Evolutionary conservation across 2,888 invertebrate species (phyloP).

Genomic region (Machimus atricapillus): DNA sequence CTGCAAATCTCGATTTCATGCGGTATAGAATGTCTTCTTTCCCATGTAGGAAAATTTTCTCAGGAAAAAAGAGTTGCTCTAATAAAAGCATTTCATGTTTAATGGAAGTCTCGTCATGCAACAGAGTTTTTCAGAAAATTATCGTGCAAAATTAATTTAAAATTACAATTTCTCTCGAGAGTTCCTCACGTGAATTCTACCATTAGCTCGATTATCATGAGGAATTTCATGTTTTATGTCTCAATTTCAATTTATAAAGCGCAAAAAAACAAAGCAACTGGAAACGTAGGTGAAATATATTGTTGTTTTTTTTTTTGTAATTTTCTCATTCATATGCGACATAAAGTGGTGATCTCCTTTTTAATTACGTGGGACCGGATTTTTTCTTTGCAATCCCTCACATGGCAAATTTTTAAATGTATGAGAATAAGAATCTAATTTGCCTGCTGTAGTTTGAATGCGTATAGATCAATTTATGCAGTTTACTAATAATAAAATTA

Average conservation of each 20-base stretch:
- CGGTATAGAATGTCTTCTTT: not conserved
- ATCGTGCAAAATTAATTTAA: not conserved
- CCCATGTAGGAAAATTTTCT: not conserved
- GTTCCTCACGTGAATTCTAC: not conserved
- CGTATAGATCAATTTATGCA: not conserved
- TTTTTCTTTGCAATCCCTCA: not conserved
- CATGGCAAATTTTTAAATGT: not conserved
- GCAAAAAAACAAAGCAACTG: not conserved
- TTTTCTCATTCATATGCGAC: not conserved
- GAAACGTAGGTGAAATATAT: not conserved
- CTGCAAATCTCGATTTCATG: not conserved
- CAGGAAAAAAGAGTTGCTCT: not conserved
- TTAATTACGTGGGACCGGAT: not conserved
- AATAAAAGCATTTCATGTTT: not conserved
- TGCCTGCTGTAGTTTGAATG: not conserved
- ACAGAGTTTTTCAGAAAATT: not conserved
- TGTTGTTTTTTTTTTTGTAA: not conserved
- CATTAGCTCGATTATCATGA: not conserved
- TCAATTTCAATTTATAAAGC: not conserved
- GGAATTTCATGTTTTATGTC: not conserved
- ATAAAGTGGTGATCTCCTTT: not conserved
- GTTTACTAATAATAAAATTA: too few relatives aligned
- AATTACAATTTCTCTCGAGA: not conserved
- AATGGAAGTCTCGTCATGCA: not conserved
- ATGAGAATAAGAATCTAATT: not conserved